phyloP scores from a whole-genome alignment of 2,888 invertebrate genomes.

The Auanema freiburgensis region DNA sequence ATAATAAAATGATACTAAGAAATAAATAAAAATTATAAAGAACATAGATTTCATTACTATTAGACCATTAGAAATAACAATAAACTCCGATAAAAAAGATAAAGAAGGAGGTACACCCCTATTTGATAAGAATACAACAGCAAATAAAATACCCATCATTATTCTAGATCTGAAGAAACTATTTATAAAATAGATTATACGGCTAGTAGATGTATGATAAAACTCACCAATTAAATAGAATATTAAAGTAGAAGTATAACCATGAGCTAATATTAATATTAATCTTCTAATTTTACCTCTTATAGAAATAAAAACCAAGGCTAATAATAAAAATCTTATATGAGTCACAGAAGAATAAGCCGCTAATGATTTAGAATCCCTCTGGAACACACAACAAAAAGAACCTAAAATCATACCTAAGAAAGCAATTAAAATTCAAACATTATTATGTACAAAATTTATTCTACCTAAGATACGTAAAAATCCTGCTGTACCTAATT shows the following conservation, averaged over 20 bases:
- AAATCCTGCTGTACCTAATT: constrained; percentile 51
- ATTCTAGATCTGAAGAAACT: constrained; percentile 45
- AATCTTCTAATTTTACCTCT: constrained; percentile 38
- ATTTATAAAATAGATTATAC: constrained; percentile 49
- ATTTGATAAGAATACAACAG: constrained; percentile 42
- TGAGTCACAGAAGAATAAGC: constrained; percentile 46
- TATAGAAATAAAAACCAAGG: constrained; percentile 35
- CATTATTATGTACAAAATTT: constrained; percentile 43
- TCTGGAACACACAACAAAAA: constrained; percentile 49
- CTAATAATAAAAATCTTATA: constrained; percentile 43
- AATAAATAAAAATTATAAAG: constrained; percentile 63
- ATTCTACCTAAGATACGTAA: constrained; percentile 46
- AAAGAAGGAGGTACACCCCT: constrained; percentile 42
- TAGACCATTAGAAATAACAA: constrained; percentile 59
- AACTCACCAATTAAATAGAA: constrained; percentile 47
- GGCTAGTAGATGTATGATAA: constrained; percentile 37
- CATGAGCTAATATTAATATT: constrained; percentile 43
- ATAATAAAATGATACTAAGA: constrained; percentile 62
- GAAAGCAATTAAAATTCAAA: constrained; percentile 43
- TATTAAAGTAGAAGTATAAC: constrained; percentile 46
- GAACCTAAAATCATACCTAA: constrained; percentile 45
- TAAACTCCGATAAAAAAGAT: constrained; percentile 61
- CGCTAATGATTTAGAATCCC: constrained; percentile 48
- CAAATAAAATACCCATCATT: constrained; percentile 42
- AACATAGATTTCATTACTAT: constrained; percentile 61